These are phyloP conservation scores for Syrrhaptes paradoxus DNA, from an alignment of 2,113 vertebrate species.

Conservation along the genomic window DNA sequence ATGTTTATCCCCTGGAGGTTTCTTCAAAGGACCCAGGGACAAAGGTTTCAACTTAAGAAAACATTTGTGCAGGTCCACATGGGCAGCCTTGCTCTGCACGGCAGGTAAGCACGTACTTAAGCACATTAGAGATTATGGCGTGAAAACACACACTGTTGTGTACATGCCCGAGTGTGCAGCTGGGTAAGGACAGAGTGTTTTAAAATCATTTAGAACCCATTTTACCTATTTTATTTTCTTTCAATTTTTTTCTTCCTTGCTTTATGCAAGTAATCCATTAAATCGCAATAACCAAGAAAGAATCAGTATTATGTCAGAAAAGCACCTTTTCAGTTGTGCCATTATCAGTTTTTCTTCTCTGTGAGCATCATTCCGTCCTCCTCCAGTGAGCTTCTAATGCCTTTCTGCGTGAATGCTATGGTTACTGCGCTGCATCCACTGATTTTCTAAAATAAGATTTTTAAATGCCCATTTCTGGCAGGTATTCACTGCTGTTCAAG, in stretches of 20 bases:
- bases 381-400: neutral
- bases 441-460: conserved; percentile 2
- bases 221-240: neutral
- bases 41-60: neutral
- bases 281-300: neutral
- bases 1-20: neutral
- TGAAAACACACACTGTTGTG: neutral
- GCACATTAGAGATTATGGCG: accelerated
- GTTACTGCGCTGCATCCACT: neutral
- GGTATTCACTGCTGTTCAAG: neutral
- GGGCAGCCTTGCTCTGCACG: neutral
- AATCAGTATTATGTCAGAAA: neutral
- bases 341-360: neutral
- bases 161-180: neutral
- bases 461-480: neutral
- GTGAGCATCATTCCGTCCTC: neutral
- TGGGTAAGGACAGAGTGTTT: neutral
- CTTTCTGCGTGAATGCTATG: neutral
- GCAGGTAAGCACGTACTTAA: neutral
- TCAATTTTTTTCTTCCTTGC: neutral
- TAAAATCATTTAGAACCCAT: neutral
- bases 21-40: neutral
- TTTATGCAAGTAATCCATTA: neutral
- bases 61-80: neutral
- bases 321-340: neutral